Conservation (phyloP, 2,113 vertebrate genomes). For the Caranx melampygus region DNA sequence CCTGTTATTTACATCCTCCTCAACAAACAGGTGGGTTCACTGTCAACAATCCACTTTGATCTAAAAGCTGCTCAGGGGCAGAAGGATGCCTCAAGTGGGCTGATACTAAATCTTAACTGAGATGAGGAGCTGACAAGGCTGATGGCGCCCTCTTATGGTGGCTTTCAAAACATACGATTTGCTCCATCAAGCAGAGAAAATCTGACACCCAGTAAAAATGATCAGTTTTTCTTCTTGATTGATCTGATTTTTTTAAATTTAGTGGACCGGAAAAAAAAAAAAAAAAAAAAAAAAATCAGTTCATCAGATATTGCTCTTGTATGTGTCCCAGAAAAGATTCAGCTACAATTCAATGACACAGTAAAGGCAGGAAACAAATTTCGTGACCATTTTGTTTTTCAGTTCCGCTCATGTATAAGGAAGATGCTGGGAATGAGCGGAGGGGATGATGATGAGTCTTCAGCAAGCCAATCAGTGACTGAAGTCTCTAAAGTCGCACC, state of each 20-base stretch:
- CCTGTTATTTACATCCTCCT: constrained; percentile 85
- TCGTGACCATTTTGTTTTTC: constrained; percentile 4
- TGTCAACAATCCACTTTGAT: background rate
- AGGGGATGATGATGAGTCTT: constrained; percentile 78
- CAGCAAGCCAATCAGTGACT: constrained; percentile 75
- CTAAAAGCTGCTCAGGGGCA: background rate
- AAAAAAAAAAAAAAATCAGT: too few relatives aligned
- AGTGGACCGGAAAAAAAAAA: too few relatives aligned
- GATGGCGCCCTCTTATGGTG: constrained; percentile 15
- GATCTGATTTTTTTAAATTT: background rate
- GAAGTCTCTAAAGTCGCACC: constrained; percentile 84
- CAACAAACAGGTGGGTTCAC: constrained; percentile 81
- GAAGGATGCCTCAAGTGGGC: background rate
- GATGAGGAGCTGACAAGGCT: background rate
- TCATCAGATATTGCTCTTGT: background rate
- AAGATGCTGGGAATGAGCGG: constrained; percentile 78
- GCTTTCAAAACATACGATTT: constrained; percentile 1
- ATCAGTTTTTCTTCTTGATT: background rate
- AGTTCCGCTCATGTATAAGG: constrained; percentile 77
- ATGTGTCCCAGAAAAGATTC: background rate
- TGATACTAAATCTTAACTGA: background rate
- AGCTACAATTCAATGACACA: background rate
- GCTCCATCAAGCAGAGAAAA: background rate
- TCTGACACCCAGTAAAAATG: background rate
- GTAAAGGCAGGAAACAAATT: background rate